Evolutionary conservation across 1,140 invertebrate genomes (phyloP).

Genomic region (Drosophila mojavensis): DNA sequence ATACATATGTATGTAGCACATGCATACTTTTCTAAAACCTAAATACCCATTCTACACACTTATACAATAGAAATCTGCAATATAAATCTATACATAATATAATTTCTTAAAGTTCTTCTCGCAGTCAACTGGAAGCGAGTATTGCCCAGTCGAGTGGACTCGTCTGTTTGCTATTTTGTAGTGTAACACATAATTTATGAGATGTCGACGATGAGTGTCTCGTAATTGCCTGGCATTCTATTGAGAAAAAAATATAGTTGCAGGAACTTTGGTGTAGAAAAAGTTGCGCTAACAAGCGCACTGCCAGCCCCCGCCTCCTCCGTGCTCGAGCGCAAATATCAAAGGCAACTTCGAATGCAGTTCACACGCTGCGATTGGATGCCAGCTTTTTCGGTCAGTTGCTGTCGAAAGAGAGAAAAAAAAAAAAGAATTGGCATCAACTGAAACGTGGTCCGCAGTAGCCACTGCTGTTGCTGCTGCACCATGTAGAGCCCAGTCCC

Average conservation of each 20-base stretch:
- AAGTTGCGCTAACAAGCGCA: constrained; percentile 72
- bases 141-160: not conserved
- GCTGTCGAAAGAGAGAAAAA: constrained; percentile 11
- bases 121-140: too few species aligned
- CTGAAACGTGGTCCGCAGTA: constrained; percentile 11
- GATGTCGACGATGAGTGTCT: constrained; percentile 8
- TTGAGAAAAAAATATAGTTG: constrained; percentile 57
- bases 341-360: constrained; percentile 63
- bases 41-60: too few species aligned
- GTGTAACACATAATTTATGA: constrained; percentile 11
- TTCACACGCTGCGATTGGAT: constrained; percentile 66
- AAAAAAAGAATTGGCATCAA: constrained; percentile 28
- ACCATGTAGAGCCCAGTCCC: constrained; percentile 16
- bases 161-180: not conserved
- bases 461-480: not conserved
- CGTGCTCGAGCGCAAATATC: constrained; percentile 62
- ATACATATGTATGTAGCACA: too few species aligned
- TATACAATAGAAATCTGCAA: too few species aligned
- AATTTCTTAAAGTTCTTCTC: too few species aligned
- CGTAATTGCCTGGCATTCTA: constrained; percentile 36
- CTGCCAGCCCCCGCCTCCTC: constrained; percentile 28
- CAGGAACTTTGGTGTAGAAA: constrained; percentile 70
- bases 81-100: too few species aligned
- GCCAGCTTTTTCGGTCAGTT: constrained; percentile 61
- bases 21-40: too few species aligned